Evolutionary conservation across 2,797 vertebrate species (phyloP).

Genomic region (Spea hammondii): DNA sequence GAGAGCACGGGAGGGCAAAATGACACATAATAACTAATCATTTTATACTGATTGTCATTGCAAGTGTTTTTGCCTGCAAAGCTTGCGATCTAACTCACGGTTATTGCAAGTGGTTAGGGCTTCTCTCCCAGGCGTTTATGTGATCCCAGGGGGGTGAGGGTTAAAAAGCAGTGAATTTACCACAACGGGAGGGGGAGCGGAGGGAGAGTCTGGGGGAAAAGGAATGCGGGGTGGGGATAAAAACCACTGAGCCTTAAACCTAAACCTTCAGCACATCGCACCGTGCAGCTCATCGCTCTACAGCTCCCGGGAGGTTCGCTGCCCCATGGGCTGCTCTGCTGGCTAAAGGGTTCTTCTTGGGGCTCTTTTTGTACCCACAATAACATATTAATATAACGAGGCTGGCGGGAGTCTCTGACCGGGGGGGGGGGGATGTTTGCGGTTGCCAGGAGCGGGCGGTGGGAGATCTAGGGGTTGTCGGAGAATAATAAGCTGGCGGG

Average conservation of each 20-base stretch:
- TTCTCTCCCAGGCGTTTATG: constrained; percentile 9
- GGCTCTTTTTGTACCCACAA: no score
- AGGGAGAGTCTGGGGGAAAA: constrained; percentile 72
- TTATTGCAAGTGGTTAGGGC: no score
- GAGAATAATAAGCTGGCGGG: constrained; percentile 6
- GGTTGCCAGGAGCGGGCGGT: constrained; percentile 13
- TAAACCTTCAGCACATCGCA: constrained; percentile 9
- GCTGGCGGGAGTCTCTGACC: no score
- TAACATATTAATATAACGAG: no score
- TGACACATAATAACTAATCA: no score
- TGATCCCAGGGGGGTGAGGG: constrained; percentile 56
- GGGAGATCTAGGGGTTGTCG: constrained; percentile 5
- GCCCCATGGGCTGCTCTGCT: no score
- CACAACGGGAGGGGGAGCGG: constrained; percentile 59
- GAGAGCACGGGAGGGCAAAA: no score
- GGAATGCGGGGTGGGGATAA: constrained; percentile 87
- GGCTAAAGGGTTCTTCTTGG: no score
- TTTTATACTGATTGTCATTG: no score
- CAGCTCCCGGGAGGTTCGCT: no score
- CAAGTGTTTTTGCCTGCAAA: not conserved
- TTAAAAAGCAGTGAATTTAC: constrained; percentile 76
- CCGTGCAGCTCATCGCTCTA: not conserved
- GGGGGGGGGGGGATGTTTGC: not conserved
- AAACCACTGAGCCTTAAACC: constrained; percentile 81
- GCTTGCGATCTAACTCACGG: not conserved